Evolutionary conservation across 2,888 invertebrate species (phyloP).

Genomic region (Malacosoma neustria): DNA sequence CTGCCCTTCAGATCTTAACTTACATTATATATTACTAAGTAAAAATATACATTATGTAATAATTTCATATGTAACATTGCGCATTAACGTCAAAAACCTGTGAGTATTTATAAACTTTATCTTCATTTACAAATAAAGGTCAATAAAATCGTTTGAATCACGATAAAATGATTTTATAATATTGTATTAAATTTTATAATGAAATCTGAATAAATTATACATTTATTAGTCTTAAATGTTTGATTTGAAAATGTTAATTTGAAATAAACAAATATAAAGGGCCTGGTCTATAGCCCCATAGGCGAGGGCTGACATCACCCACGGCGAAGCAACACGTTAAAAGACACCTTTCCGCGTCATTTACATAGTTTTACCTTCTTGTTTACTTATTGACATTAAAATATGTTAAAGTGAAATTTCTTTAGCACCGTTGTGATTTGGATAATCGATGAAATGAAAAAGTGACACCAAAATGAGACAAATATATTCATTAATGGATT

Average conservation of each 20-base stretch:
- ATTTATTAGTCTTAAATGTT: conserved; percentile 31
- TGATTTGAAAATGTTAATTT: conserved; percentile 33
- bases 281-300: conserved; percentile 17
- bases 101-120: conserved; percentile 40
- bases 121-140: conserved; percentile 29
- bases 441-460: too few species aligned
- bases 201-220: conserved; percentile 46
- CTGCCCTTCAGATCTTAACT: too few species aligned
- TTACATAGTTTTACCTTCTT: conserved; percentile 24
- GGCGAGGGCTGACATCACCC: conserved; percentile 39
- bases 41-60: conserved; percentile 20
- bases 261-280: conserved; percentile 32
- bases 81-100: conserved; percentile 32
- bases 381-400: background rate
- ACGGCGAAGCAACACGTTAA: conserved; percentile 46
- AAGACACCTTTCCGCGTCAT: conserved; percentile 41
- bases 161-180: conserved; percentile 38
- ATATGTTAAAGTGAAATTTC: too few species aligned
- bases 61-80: conserved; percentile 21
- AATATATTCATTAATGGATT: too few species aligned
- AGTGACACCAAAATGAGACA: too few species aligned
- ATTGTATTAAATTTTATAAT: conserved; percentile 47
- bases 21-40: too few species aligned
- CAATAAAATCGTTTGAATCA: conserved; percentile 35
- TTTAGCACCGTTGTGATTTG: too few species aligned